Evolutionary conservation across 2,797 vertebrate species (phyloP), one percentile per base, ranked within the genome.

Genomic region (Merluccius polli): DNA sequence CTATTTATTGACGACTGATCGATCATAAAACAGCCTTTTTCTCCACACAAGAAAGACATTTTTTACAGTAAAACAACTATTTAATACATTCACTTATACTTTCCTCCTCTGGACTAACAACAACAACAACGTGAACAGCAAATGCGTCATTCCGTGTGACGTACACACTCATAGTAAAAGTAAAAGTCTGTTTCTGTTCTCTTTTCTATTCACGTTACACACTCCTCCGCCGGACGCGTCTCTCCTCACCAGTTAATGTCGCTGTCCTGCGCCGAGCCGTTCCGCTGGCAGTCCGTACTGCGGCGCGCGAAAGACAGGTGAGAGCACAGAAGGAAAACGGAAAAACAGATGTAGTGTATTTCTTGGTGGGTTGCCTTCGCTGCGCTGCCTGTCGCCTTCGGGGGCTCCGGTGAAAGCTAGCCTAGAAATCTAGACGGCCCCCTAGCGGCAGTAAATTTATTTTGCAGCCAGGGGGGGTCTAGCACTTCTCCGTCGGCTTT

Each of bases 241-340:
- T n/a, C 70, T 35, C 24, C 71, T 71, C 90, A 98, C 97, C 97
- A 98, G 86, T 95, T 95, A 75, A 98, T 98, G 79, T 94, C 92
- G 0, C 93, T 89, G 81, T 94, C 92, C 88, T 95, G 90, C 87
- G 92, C 74, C 0, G 95, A 95, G 84, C 92, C 94, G 41, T 94
- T 96, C 88, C 86, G 88, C 83, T 78, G 86, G 24, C 96, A 97
- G 90, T 95, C 95, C 82, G 94, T 92, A 78, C 97, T 98, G 86
- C 38, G 77, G 63, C 38, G 77, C 10, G 86, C 70, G n/a, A 30
- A 31, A 48, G 41, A 70, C 24, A 63, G 48, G 72, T 35, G 27
- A 29, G 36, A 15, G 35, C 35, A 21, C 41, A 52, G 44, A 52
- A 18, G 21, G 21, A n/a, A n/a, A n/a, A n/a, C n/a, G 52, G 52